Evolutionary conservation across 2,888 invertebrate genomes (phyloP).

Genomic region (Thera obeliscata): DNA sequence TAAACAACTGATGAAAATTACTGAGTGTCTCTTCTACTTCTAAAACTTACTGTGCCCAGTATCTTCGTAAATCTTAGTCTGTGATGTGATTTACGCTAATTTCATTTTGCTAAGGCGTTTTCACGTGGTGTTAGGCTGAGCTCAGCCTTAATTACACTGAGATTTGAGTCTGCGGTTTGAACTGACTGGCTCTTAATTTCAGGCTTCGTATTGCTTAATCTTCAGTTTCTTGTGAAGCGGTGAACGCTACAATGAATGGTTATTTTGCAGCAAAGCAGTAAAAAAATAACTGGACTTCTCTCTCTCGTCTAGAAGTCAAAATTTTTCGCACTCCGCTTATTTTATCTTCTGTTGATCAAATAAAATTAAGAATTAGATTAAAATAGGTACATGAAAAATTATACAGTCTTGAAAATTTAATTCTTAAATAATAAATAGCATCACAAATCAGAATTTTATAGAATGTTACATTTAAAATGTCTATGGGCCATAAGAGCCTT

Average conservation of each 20-base stretch:
- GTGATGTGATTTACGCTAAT: conserved; percentile 83
- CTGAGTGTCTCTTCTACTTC: conserved; percentile 9
- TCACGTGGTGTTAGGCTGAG: conserved; percentile 60
- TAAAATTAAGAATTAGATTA: too few relatives aligned
- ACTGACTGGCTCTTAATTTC: conserved; percentile 38
- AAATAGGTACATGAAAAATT: too few relatives aligned
- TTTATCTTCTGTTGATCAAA: too few relatives aligned
- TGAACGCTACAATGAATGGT: background rate
- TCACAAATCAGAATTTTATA: too few relatives aligned
- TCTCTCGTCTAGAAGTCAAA: too few relatives aligned
- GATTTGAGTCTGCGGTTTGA: conserved; percentile 34
- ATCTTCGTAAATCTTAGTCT: conserved; percentile 69
- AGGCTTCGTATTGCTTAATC: conserved; percentile 38
- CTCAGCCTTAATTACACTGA: conserved; percentile 68
- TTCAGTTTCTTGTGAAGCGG: background rate
- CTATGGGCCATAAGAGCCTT: too few relatives aligned
- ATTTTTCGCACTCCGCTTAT: too few relatives aligned
- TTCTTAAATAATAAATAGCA: too few relatives aligned
- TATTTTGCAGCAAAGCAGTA: too few relatives aligned
- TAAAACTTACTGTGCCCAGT: conserved; percentile 10
- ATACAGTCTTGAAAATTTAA: too few relatives aligned
- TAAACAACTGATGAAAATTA: background rate
- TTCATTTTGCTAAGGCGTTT: conserved; percentile 72
- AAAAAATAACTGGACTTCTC: too few relatives aligned
- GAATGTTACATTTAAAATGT: too few relatives aligned